Evolutionary conservation across 2,113 vertebrate genomes (phyloP).

Genomic region (Ammodytes dubius): DNA sequence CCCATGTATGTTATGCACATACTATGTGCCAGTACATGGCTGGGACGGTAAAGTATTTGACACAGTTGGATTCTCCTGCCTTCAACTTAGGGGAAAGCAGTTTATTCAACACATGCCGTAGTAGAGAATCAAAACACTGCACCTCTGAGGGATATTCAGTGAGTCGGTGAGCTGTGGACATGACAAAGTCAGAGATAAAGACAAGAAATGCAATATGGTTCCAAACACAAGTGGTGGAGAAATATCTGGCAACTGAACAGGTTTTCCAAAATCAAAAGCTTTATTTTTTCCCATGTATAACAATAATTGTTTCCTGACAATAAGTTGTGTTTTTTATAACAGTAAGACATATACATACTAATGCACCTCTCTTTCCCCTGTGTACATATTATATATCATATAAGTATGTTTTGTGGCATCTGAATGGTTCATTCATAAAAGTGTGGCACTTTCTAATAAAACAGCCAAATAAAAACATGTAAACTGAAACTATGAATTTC

Average conservation of each 20-base stretch:
- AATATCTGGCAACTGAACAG: slow-evolving; percentile 13
- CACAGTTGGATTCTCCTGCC: no score
- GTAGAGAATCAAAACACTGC: slow-evolving; percentile 8
- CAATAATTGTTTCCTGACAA: not conserved
- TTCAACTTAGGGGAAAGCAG: not conserved
- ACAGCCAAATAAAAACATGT: not conserved
- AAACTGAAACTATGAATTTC: not conserved
- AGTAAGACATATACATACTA: not conserved
- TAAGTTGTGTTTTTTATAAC: not conserved
- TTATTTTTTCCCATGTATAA: not conserved
- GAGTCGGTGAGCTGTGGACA: slow-evolving; percentile 16
- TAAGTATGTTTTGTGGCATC: not conserved
- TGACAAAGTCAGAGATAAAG: slow-evolving; percentile 23
- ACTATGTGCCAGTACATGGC: not conserved
- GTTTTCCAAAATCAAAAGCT: not conserved
- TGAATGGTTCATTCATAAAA: not conserved
- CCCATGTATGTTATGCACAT: not conserved
- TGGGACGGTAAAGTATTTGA: not conserved
- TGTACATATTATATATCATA: not conserved
- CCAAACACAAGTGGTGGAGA: not conserved
- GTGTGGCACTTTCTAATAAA: not conserved
- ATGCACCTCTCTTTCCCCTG: not conserved
- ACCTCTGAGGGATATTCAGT: slow-evolving; percentile 2
- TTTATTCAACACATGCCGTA: not conserved
- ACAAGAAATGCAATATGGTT: slow-evolving; percentile 23